Base-by-base conservation (phyloP, 2,113 vertebrate genomes). In the Paramisgurnus dabryanus region DNA sequence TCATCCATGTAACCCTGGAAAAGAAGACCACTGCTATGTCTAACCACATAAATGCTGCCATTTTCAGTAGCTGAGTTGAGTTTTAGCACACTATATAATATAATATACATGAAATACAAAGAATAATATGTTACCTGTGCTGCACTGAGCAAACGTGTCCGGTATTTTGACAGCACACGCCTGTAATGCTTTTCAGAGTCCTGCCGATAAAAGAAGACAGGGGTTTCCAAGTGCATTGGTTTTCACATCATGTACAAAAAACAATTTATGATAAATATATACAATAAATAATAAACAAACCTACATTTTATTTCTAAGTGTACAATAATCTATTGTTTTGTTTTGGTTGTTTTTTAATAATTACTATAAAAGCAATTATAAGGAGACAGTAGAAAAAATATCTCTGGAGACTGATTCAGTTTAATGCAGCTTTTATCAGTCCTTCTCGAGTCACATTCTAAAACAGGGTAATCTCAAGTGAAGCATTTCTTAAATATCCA, bases 1-100 rank as follows among this genome's bases (percentile, higher is more conserved):
- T 94, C 95, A 86, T 96, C 95, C 95, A 96, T 96, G 88, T 94
- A 94, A 3, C 95, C 95, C 95, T 96, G 83, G 0, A 45, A 81
- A 68, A 66, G 10, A 10, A 78, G 15, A 76, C 13, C 64, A 77
- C 17, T 61, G 15, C 18, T 18, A 15, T 57, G 15, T 57, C n/a
- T 8, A 40, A 17, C n/a, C 18, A 13, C 57, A 50, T 2, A 45
- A 27, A 43, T n/a, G 5, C 1, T 64, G 18, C 11, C 13, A 4
- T 58, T 58, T 45, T 67, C 7, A 75, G 17, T 47, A 15, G 60
- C 13, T 57, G 9, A 9, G 41, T 67, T 67, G 2, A n/a, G n/a
- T 13, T 43, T 17, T 11, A 72, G 8, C 3, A 9, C 50, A 57
- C 45, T 15, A 45, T 2, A 61, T 41, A 41, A 57, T 17, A 55